phyloP scores from a whole-genome alignment of 2,113 vertebrate genomes.

The Canis aureus region DNA sequence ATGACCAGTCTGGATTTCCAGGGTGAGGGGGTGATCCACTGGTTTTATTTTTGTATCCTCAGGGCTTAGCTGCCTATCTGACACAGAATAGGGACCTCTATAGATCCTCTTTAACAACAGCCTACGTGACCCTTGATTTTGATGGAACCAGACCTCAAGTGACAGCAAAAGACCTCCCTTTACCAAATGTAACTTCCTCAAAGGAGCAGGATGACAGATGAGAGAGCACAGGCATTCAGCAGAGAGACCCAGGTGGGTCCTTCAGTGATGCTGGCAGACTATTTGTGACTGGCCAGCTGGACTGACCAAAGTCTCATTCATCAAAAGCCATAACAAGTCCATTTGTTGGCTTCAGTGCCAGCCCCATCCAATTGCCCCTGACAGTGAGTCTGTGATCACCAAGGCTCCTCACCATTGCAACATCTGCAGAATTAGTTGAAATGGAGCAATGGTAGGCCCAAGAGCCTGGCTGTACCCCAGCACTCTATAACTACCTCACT shows the following conservation, averaged over 20 bases:
- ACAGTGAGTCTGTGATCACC: slow-evolving; percentile 74
- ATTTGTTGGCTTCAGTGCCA: slow-evolving; percentile 72
- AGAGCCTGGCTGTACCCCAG: slow-evolving; percentile 10
- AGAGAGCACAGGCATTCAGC: slow-evolving; percentile 61
- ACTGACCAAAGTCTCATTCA: slow-evolving; percentile 72
- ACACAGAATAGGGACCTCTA: background rate
- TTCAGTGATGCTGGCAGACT: slow-evolving; percentile 66
- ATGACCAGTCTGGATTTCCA: background rate
- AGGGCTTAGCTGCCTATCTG: background rate
- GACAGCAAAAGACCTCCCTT: slow-evolving; percentile 24
- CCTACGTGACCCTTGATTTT: background rate
- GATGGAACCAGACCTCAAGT: background rate
- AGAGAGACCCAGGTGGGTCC: slow-evolving; percentile 65
- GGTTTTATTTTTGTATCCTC: background rate
- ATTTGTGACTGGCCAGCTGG: slow-evolving; percentile 60
- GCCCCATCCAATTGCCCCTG: slow-evolving; percentile 26
- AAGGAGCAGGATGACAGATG: slow-evolving; percentile 66
- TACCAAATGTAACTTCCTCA: slow-evolving; percentile 63
- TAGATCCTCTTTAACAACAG: background rate
- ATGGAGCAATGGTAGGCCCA: slow-evolving; percentile 61
- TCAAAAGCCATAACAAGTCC: slow-evolving; percentile 72
- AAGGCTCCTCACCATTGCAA: slow-evolving; percentile 42
- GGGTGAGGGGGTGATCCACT: too few relatives aligned
- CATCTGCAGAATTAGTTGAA: slow-evolving; percentile 73
- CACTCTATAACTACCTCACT: slow-evolving; percentile 58